These are phyloP conservation scores for Drosophila parvula DNA, from an alignment of 1,140 invertebrate genomes.

Conservation along the genomic window DNA sequence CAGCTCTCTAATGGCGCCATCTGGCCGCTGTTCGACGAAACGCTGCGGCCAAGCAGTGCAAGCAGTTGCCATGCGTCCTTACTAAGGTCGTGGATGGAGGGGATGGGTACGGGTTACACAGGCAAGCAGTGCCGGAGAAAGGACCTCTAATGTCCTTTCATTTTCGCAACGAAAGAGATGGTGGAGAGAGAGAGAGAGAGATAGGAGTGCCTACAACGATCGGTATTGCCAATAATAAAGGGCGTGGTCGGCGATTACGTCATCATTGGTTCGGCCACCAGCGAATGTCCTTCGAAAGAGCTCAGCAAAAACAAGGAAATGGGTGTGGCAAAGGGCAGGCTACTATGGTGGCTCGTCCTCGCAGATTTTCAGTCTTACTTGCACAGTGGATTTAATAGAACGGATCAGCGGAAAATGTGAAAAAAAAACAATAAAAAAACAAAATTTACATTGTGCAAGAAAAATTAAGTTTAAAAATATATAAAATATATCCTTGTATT, in stretches of 20 bases:
- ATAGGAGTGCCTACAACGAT: conserved; percentile 14
- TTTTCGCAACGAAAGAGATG: conserved; percentile 14
- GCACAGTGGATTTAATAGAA: not conserved
- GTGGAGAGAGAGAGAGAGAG: not conserved
- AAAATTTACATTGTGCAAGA: not conserved
- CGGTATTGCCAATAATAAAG: conserved; percentile 16
- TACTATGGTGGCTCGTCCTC: not conserved
- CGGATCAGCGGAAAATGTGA: not conserved
- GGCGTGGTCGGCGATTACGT: conserved; percentile 11
- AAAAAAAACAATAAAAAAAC: not conserved
- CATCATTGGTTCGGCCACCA: conserved; percentile 5
- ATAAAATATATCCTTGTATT: not conserved
- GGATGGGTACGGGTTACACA: not conserved
- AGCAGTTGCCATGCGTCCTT: conserved; percentile 66
- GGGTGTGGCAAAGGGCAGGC: conserved; percentile 18
- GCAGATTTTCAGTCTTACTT: conserved; percentile 12
- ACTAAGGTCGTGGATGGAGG: conserved; percentile 12
- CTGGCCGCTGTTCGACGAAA: conserved; percentile 29
- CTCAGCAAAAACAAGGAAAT: not conserved
- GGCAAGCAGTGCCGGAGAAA: not conserved
- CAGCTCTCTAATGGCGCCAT: conserved; percentile 40
- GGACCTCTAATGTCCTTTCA: not conserved
- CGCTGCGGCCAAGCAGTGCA: conserved; percentile 48
- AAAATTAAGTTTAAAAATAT: not conserved
- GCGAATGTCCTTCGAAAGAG: conserved; percentile 12